phyloP scores from a whole-genome alignment of 2,797 vertebrate species.

The Yasuhikotakia modesta region DNA sequence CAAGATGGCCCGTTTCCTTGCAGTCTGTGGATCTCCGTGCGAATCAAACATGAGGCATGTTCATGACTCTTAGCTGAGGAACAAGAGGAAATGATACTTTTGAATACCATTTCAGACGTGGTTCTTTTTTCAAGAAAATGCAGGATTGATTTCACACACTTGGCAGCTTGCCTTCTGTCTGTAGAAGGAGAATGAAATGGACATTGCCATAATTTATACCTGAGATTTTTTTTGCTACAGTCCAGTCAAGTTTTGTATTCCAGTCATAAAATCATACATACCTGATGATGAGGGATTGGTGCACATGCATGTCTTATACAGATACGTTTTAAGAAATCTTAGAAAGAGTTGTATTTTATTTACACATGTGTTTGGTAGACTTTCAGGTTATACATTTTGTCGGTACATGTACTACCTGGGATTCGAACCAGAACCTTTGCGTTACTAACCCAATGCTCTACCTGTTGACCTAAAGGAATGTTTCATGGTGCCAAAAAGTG shows the following conservation, averaged over 20 bases:
- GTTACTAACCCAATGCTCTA: too few relatives aligned
- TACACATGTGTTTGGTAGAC: too few relatives aligned
- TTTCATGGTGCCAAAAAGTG: too few relatives aligned
- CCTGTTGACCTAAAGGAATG: too few relatives aligned
- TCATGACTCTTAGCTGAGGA: background rate
- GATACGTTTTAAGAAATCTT: background rate
- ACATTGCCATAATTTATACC: background rate
- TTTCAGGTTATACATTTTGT: too few relatives aligned
- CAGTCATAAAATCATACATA: background rate
- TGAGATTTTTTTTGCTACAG: background rate
- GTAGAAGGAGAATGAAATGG: background rate
- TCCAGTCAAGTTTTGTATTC: background rate
- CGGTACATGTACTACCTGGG: too few relatives aligned
- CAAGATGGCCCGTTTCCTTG: constrained; percentile 22
- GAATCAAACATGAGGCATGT: constrained; percentile 1
- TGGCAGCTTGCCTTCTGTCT: background rate
- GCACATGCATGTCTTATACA: background rate
- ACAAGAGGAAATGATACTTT: background rate
- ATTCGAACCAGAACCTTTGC: too few relatives aligned
- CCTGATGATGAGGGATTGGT: background rate
- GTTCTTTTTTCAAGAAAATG: background rate
- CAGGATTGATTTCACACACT: background rate
- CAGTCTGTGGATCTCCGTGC: constrained; percentile 5
- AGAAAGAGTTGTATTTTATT: too few relatives aligned
- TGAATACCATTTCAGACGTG: background rate